Evolutionary conservation across 2,888 invertebrate genomes (phyloP), one percentile per base, ranked within the genome.

Genomic region (Congeria kusceri): DNA sequence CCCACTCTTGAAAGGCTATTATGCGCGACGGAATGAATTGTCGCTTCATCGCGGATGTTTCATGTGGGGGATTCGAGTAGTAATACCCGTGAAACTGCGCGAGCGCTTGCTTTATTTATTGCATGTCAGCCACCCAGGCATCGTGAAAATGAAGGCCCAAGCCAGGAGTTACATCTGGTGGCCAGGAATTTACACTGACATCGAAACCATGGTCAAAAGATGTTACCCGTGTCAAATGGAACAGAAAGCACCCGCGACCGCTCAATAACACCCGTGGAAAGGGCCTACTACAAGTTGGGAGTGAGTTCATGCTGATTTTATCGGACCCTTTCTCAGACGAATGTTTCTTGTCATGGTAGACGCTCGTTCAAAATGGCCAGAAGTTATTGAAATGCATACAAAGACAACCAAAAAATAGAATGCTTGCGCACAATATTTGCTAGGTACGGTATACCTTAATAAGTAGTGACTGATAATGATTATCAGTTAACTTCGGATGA

Each of bases 331-430:
- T 62, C 62, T 87, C 13, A 88, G 85, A 5, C 71, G 68, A 11
- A 89, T 87, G 85, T 87, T 91, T 58, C 74, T 94, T 1, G 63
- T 84, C 1, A 29, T 79, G 1, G 79, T 79, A 5, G 83, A 87
- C 58, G 85, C 92, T n/a, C 89, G 86, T 77, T 93, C 93, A 0
- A 94, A 94, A 75, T 94, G 93, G 92, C 86, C 91, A 0, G 93
- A 94, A 86, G 89, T 92, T 1, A 28, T 82, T 0, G 28, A 49
- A 18, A 83, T 87, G 66, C n/a, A n/a, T n/a, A n/a, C n/a, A n/a
- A n/a, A n/a, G n/a, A n/a, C n/a, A n/a, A n/a, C n/a, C n/a, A n/a
- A 56, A 28, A 47, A 18, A 69, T 85, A 2, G 25, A 80, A 13
- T 44, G 20, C 27, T 47, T 83, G 39, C 39, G 85, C 32, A 56